Base-by-base conservation (phyloP, 2,888 invertebrate species). In the Lasioglossum pauxillum region DNA sequence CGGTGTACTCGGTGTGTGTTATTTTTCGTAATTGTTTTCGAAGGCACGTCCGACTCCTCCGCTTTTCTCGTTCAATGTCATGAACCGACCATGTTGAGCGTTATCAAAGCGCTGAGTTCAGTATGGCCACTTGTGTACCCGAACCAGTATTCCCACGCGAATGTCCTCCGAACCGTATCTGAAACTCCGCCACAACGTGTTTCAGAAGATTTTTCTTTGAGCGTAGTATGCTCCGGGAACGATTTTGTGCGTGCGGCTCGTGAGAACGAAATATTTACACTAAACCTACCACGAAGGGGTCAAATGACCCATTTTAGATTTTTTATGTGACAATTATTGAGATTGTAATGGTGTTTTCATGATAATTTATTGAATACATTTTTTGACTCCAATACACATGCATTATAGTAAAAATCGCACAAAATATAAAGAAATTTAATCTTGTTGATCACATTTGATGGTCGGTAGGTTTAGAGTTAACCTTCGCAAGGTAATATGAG, bases 141-240 rank as follows among this genome's bases (percentile, higher is more conserved):
- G 84, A 91, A 93, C 92, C 91, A 88, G 92, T 92, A 90, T 92
- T 90, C 93, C 92, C 91, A 93, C 92, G 91, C 91, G 85, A 89
- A 89, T 91, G 80, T 92, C 89, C 87, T 85, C 85, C 86, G 89
- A 90, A 89, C 89, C 85, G 76, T 90, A 86, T 90, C 90, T 84
- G 84, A 88, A 80, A 80, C 84, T 78, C 83, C 83, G 87, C 84
- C 73, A 80, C 80, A 69, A 89, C 88, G 81, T 84, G 81, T 90
- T 90, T 81, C 71, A 71, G 35, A 75, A 31, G 46, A 90, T 87
- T 90, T 90, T 88, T 90, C 75, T 57, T 35, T 10, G 49, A 27
- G n/a, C 35, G 49, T 64, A 79, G 80, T 83, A 89, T 76, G 74
- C 64, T 60, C n/a, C 27, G 41, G 31, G 69, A 57, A 77, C 83